A percentile compares a stretch with the other conserved stretches of the same genome.
phyloP scores from a whole-genome alignment of 1,140 invertebrate genomes.

The Drosophila insularis region DNA sequence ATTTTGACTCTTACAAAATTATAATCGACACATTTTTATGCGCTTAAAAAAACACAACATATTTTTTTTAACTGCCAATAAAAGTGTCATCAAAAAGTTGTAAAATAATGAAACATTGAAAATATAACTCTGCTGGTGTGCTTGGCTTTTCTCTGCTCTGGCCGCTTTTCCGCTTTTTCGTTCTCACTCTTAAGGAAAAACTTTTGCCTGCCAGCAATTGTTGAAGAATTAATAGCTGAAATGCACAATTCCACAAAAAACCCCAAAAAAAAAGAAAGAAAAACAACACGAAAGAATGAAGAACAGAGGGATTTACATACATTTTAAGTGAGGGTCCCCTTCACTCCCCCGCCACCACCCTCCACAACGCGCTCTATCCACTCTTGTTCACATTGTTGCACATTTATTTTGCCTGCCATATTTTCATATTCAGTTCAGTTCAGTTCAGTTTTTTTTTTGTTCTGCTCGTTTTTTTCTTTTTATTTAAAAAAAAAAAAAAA shows the following conservation, averaged over 20 bases:
- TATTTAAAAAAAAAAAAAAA: conserved; percentile 42
- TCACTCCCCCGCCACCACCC: background rate
- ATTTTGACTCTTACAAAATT: conserved; percentile 5
- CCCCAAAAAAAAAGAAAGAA: too few relatives aligned
- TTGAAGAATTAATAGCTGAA: conserved; percentile 49
- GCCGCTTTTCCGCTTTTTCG: conserved; percentile 5
- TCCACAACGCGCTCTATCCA: background rate
- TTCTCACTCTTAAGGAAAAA: conserved; percentile 44
- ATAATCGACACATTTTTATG: conserved; percentile 15
- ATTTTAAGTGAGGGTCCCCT: conserved; percentile 41
- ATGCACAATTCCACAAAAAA: conserved; percentile 32
- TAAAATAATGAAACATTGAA: conserved; percentile 77
- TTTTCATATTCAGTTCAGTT: conserved; percentile 33
- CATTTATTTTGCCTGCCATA: conserved; percentile 61
- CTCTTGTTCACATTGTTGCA: conserved; percentile 60
- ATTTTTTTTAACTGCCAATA: conserved; percentile 69
- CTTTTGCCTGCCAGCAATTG: conserved; percentile 63
- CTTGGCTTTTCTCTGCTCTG: background rate
- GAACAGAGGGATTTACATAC: conserved; percentile 42
- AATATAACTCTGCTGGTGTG: conserved; percentile 51
- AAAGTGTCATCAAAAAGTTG: conserved; percentile 80
- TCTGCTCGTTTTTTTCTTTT: conserved; percentile 30
- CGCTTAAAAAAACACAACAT: conserved; percentile 14
- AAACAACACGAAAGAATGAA: background rate
- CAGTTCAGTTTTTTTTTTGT: conserved; percentile 3